Base-by-base conservation (phyloP, 2,113 vertebrate genomes). In the Prinia subflava region DNA sequence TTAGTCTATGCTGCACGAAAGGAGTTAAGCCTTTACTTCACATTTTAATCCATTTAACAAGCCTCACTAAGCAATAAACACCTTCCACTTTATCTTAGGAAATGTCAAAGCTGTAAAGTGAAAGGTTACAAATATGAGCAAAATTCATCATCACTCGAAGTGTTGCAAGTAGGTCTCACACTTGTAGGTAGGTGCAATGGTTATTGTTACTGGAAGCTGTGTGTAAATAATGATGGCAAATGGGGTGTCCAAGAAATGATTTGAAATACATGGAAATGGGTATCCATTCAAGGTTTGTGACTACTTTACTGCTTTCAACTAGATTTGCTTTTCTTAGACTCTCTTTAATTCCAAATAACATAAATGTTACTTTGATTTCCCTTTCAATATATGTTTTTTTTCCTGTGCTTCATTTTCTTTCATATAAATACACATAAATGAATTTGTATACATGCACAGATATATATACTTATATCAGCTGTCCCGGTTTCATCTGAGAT, bases 31-130 rank as follows among this genome's bases (percentile, higher is more conserved):
- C 21, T 77, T 88, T 78, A 31, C 39, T 88, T 70, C 73, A 68
- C 15, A 27, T 86, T 97, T 92, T 95, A 78, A 95, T 90, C 78
- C 67, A 28, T 91, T 87, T 83, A 94, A 96, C 85, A 94, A 82
- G 86, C 64, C 41, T 76, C 49, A 15, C 41, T 65, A 44, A 77
- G 82, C 65, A 91, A 94, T 65, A 93, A 94, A 94, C 41, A 75
- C 42, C 14, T 65, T 92, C 64, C 10, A 65, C 62, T 88, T 92
- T 53, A 92, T 77, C 73, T 90, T 49, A 47, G 9, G 14, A 87
- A 77, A 89, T 87, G 76, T 88, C 90, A 75, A 35, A 49, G 56
- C 22, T 91, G 62, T 15, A 15, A 94, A 93, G 74, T 65, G 64
- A 91, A 96, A 90, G 41, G 62, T 89, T 82, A 68, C 56, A 91